A percentile compares a stretch with the other conserved stretches of the same genome.
Conservation (phyloP, 2,888 invertebrate species). For the Siphlonurus alternatus region DNA sequence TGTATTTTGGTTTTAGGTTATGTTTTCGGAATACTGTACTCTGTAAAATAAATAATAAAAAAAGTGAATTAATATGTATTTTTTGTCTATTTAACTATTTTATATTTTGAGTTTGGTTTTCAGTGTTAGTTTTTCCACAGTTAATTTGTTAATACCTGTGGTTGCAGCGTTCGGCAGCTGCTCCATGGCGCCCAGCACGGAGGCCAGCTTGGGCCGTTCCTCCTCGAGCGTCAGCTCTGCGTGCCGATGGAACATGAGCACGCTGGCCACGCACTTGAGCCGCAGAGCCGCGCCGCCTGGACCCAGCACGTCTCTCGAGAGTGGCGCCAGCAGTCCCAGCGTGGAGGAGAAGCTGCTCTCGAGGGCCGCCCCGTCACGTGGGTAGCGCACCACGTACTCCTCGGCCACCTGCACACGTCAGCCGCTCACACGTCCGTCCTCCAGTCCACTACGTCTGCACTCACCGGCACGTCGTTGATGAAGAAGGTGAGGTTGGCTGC, state of each 20-base stretch:
- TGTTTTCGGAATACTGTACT: too few relatives aligned
- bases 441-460: too few relatives aligned
- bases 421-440: too few relatives aligned
- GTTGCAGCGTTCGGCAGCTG: conserved; percentile 5
- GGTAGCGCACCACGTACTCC: conserved; percentile 5
- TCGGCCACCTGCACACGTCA: conserved; percentile 5
- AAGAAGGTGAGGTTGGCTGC: conserved; percentile 54
- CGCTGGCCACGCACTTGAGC: conserved; percentile 6
- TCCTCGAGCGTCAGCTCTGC: conserved; percentile 8
- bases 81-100: too few relatives aligned
- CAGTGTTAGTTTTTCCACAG: too few relatives aligned
- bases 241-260: conserved; percentile 6
- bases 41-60: too few relatives aligned
- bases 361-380: not conserved
- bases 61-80: too few relatives aligned
- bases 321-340: not conserved
- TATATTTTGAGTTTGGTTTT: too few relatives aligned
- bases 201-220: conserved; percentile 9
- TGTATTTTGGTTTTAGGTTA: too few relatives aligned
- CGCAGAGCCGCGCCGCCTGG: conserved; percentile 1
- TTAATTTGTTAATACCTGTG: too few relatives aligned
- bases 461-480: conserved; percentile 62
- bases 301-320: not conserved
- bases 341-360: too few relatives aligned
- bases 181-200: conserved; percentile 8